Percentiles rank a stretch among this genome's conserved stretches.
Evolutionary conservation across 2,888 invertebrate genomes (phyloP).

Genomic region (Pseudeuparius sepicola): DNA sequence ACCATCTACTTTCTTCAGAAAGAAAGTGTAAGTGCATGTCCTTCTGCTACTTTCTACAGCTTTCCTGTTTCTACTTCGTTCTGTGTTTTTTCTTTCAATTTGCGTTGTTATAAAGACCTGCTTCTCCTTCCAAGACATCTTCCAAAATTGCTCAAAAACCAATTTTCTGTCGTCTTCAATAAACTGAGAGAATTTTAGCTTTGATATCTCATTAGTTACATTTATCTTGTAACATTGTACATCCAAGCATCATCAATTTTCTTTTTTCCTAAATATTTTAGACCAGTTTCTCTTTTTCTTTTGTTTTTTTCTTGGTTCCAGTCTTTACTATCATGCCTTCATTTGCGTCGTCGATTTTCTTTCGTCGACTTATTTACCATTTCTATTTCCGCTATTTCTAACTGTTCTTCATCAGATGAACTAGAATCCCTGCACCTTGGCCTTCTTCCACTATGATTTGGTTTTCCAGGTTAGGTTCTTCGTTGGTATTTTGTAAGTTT

Average conservation of each 20-base stretch:
- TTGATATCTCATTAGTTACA: no score
- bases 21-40: no score
- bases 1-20: no score
- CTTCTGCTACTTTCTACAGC: no score
- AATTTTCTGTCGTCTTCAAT: no score
- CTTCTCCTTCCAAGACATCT: no score
- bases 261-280: slow-evolving; percentile 12
- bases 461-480: not conserved
- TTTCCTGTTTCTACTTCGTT: no score
- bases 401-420: slow-evolving; percentile 1
- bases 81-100: no score
- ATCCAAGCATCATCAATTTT: slow-evolving; percentile 7
- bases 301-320: slow-evolving; percentile 9
- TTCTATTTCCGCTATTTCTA: not conserved
- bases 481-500: slow-evolving; percentile 1
- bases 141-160: no score
- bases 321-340: slow-evolving; percentile 1
- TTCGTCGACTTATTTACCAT: slow-evolving; percentile 1
- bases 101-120: no score
- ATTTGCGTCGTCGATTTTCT: slow-evolving; percentile 1
- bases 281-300: slow-evolving; percentile 12
- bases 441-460: not conserved
- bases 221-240: no score
- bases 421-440: slow-evolving; percentile 1
- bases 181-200: no score